Percentiles rank a stretch among this genome's conserved stretches.
Evolutionary conservation across 2,113 vertebrate genomes (phyloP).

Genomic region (Percopsis transmontana): DNA sequence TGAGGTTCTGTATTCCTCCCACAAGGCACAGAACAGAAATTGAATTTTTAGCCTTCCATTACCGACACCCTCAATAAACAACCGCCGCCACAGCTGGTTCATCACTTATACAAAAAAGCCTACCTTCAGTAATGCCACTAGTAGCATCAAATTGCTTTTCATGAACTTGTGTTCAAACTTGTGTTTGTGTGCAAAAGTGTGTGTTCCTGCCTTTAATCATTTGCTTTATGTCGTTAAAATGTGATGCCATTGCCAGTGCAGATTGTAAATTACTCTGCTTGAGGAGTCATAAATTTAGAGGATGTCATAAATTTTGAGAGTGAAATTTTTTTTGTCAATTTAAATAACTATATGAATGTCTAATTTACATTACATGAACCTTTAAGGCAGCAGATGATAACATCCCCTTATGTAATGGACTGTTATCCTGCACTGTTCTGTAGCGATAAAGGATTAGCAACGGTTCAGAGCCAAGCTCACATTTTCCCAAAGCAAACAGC

Average conservation of each 20-base stretch:
- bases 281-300: too few relatives aligned
- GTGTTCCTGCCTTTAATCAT: not conserved
- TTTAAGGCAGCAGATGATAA: too few relatives aligned
- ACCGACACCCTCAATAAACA: not conserved
- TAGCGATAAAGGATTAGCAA: too few relatives aligned
- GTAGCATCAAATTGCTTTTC: not conserved
- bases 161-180: too few relatives aligned
- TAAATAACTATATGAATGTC: too few relatives aligned
- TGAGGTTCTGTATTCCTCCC: constrained; percentile 16
- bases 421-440: too few relatives aligned
- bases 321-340: too few relatives aligned
- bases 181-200: too few relatives aligned
- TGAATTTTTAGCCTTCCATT: not conserved
- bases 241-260: not conserved
- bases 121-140: not conserved
- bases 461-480: not conserved
- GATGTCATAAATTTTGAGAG: too few relatives aligned
- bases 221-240: not conserved
- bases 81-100: not conserved
- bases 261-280: not conserved
- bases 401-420: too few relatives aligned
- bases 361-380: too few relatives aligned
- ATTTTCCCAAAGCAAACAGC: not conserved
- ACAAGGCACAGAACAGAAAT: constrained; percentile 14
- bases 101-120: not conserved